phyloP scores from a whole-genome alignment of 2,113 vertebrate species.

The Paraplagusia blochii region DNA sequence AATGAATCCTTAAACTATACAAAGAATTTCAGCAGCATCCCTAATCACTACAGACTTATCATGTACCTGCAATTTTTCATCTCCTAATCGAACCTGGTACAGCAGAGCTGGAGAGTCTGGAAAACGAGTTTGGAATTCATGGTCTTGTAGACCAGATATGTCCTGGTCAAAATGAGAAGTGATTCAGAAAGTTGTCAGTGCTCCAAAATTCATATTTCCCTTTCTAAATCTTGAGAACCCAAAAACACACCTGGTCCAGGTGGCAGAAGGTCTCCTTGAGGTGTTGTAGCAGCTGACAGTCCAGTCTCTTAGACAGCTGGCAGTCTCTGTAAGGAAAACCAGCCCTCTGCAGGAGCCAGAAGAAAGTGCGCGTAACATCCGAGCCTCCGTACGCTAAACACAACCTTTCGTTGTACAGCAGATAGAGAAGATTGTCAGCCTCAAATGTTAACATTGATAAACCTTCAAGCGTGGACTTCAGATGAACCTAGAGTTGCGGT shows the following conservation, averaged over 20 bases:
- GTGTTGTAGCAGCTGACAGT: slow-evolving; percentile 91
- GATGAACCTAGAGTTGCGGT: slow-evolving; percentile 89
- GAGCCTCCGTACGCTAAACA: slow-evolving; percentile 93
- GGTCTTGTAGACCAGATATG: slow-evolving; percentile 92
- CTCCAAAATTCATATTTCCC: too few species aligned
- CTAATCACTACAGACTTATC: neutral
- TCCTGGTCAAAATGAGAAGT: slow-evolving; percentile 71
- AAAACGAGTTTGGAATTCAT: slow-evolving; percentile 93
- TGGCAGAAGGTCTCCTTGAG: slow-evolving; percentile 96
- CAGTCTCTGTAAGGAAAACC: slow-evolving; percentile 97
- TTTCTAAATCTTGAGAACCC: neutral
- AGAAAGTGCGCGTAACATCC: slow-evolving; percentile 93
- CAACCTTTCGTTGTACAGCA: slow-evolving; percentile 73
- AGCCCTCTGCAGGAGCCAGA: slow-evolving; percentile 95
- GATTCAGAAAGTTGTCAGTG: too few species aligned
- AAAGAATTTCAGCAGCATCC: too few species aligned
- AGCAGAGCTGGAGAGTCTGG: slow-evolving; percentile 90
- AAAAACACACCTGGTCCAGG: slow-evolving; percentile 85
- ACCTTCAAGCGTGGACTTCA: neutral
- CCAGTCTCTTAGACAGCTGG: slow-evolving; percentile 85
- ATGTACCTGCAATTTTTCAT: slow-evolving; percentile 93
- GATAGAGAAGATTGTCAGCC: neutral
- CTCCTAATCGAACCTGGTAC: slow-evolving; percentile 91
- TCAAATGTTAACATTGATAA: neutral
- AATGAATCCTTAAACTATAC: too few species aligned